Base-by-base conservation (phyloP, 2,113 vertebrate species). In the Sapajus apella region DNA sequence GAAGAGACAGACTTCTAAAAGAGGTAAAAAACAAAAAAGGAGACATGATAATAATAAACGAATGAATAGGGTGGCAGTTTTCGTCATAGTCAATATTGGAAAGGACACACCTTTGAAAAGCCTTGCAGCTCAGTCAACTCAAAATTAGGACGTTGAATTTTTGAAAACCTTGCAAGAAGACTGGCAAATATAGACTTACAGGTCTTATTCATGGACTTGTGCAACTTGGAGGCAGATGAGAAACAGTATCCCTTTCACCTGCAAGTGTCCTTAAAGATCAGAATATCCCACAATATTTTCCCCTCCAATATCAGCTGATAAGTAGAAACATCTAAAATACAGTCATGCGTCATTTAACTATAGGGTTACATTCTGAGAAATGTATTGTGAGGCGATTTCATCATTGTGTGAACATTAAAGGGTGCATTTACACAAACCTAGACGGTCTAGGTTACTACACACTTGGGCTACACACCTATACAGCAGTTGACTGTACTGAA, bases 151-250 rank as follows among this genome's bases (percentile, higher is more conserved):
- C 6, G 2, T 0, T 2, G 55, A 23, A 43, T 11, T 73, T 61
- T 43, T 25, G 43, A 20, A 40, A 43, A 23, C 11, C 30, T n/a
- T 16, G 1, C 21, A 16, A 27, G 30, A n/a, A 25, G 32, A 12
- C 12, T 10, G 7, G 23, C 9, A 10, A 6, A 5, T 0, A 3
- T 20, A 10, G 30, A n/a, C 35, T 37, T 81, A 7, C 20, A 5
- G 12, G 3, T 13, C 35, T 14, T 30, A 20, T 73, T 20, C n/a
- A 32, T 21, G 25, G 27, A 56, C 0, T 6, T 61, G 14, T 2
- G 45, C 40, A 37, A 40, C 7, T 55, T 4, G 2, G 12, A 21
- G 1, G 4, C n/a, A 64, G 13, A 14, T 0, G 20, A 21, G 0
- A 43, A 64, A 66, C 2, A 30, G 2, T 11, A 1, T 2, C 30